These are phyloP conservation scores for Tarsius wallacei DNA, from an alignment of 2,797 vertebrate genomes.

Conservation along the genomic window DNA sequence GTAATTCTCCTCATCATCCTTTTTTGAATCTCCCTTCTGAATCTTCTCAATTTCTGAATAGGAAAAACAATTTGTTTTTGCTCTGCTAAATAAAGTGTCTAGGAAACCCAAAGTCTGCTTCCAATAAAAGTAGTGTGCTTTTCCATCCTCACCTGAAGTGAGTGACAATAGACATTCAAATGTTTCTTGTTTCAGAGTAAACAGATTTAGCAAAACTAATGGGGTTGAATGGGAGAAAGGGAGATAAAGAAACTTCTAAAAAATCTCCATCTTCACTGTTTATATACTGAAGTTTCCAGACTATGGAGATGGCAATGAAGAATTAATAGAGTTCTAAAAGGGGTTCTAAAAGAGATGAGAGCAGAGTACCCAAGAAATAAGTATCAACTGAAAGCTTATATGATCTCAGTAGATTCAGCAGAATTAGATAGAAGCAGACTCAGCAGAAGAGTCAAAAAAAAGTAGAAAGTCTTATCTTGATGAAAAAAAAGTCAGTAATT, in stretches of 20 bases:
- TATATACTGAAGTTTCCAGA: neutral
- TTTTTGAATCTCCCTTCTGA: slow-evolving; percentile 97
- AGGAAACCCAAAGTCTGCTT: neutral
- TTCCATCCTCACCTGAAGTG: neutral
- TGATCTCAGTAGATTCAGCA: neutral
- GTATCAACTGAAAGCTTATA: neutral
- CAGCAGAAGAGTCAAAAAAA: neutral
- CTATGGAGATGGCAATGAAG: neutral
- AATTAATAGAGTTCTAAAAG: neutral
- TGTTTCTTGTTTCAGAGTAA: slow-evolving; percentile 7
- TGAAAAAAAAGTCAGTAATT: slow-evolving; percentile 3
- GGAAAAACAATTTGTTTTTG: slow-evolving; percentile 84
- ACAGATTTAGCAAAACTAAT: slow-evolving; percentile 60
- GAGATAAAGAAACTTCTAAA: neutral
- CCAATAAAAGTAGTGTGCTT: neutral
- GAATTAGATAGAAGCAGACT: too few species aligned
- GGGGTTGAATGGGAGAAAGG: neutral
- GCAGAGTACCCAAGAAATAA: neutral
- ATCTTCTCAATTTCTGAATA: slow-evolving; percentile 96
- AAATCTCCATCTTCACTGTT: slow-evolving; percentile 27
- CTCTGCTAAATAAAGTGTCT: slow-evolving; percentile 65
- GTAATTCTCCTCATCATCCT: slow-evolving; percentile 96
- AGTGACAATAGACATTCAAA: neutral
- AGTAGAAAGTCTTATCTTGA: neutral
- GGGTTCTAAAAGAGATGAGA: slow-evolving; percentile 11